A percentile compares a stretch with the other conserved stretches of the same genome.
phyloP scores from a whole-genome alignment of 2,113 vertebrate genomes.

The Agelaius phoeniceus region DNA sequence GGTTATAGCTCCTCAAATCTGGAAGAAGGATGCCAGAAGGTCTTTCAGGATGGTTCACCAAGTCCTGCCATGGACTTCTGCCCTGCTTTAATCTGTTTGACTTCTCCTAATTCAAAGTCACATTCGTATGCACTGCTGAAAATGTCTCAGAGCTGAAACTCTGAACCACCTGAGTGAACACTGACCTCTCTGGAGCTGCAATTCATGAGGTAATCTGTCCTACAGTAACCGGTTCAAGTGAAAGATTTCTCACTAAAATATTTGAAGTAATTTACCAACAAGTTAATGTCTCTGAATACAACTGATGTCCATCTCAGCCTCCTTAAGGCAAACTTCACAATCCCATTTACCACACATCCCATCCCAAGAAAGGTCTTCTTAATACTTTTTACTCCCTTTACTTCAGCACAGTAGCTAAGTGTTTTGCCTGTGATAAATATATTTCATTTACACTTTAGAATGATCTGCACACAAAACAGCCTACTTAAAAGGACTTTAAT shows the following conservation, averaged over 20 bases:
- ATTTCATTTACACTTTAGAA: not conserved
- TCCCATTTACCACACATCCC: not conserved
- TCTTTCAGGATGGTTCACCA: not conserved
- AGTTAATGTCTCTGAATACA: not conserved
- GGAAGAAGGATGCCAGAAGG: not conserved
- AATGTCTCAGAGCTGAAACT: not conserved
- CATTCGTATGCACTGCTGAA: not conserved
- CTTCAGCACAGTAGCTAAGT: not conserved
- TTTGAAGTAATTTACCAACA: not conserved
- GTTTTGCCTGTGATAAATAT: not conserved
- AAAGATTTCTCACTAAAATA: not conserved
- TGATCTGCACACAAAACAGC: not conserved
- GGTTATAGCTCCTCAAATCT: fast-evolving
- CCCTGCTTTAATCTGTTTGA: not conserved
- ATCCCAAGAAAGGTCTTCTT: not conserved
- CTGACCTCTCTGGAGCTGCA: not conserved
- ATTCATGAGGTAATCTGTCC: not conserved
- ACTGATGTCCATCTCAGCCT: fast-evolving
- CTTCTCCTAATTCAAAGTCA: not conserved
- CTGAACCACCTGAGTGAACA: not conserved
- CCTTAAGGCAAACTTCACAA: not conserved
- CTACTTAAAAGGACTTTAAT: not conserved
- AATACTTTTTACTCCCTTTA: not conserved
- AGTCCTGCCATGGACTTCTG: not conserved
- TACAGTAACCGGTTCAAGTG: not conserved